These are phyloP conservation scores for Tympanoctomys barrerae DNA, from an alignment of 2,797 vertebrate genomes.

Conservation along the genomic window DNA sequence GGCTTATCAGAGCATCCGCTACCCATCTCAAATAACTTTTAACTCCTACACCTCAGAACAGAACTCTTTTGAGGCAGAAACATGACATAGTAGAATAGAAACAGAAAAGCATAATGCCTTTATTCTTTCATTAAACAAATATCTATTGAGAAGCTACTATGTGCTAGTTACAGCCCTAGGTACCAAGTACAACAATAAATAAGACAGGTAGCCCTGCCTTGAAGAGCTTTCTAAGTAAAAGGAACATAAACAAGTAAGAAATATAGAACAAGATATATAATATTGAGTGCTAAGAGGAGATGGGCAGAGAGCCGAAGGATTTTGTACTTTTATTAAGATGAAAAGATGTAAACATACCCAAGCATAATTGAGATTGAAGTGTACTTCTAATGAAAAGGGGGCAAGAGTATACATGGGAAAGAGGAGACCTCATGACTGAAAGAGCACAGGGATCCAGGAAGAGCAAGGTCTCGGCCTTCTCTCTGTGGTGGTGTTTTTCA, in stretches of 20 bases:
- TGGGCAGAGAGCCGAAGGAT: background rate
- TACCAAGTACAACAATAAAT: background rate
- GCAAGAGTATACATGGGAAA: background rate
- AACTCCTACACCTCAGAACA: background rate
- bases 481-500: background rate
- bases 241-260: background rate
- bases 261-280: background rate
- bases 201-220: background rate
- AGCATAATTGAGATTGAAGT: background rate
- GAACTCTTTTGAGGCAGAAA: background rate
- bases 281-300: background rate
- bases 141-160: background rate
- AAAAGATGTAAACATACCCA: conserved; percentile 24
- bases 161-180: background rate
- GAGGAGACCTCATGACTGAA: no score
- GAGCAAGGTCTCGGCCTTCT: background rate
- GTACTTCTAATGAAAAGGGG: background rate
- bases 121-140: background rate
- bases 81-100: background rate
- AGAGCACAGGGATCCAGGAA: background rate
- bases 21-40: background rate
- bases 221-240: background rate
- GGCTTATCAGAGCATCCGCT: background rate
- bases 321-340: conserved; percentile 14
- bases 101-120: background rate